Evolutionary conservation across 2,797 vertebrate species (phyloP).

Genomic region (Esox lucius): DNA sequence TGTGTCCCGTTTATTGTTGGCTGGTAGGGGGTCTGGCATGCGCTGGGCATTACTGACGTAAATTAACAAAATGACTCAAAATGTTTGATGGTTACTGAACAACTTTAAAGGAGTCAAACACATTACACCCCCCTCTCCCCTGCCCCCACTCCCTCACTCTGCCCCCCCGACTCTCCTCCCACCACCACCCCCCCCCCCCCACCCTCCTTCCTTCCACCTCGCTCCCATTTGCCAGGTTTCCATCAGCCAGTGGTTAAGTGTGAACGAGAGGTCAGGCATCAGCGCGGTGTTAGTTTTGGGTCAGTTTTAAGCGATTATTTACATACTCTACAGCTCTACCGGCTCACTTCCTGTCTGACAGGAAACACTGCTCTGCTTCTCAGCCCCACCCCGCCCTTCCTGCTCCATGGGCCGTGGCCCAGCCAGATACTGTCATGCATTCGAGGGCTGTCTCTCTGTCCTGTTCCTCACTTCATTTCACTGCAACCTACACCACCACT

Average conservation of each 20-base stretch:
- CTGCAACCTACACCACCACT: background rate
- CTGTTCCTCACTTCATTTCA: conserved; percentile 9
- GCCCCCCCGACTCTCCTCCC: too few relatives aligned
- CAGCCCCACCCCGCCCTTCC: conserved; percentile 70
- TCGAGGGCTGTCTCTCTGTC: background rate
- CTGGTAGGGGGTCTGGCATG: too few relatives aligned
- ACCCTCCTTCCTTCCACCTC: background rate
- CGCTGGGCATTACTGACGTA: too few relatives aligned
- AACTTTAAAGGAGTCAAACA: too few relatives aligned
- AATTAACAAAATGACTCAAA: too few relatives aligned
- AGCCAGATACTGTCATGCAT: background rate
- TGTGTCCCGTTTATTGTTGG: too few relatives aligned
- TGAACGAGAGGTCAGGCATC: conserved; percentile 31
- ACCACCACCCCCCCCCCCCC: background rate
- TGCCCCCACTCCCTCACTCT: too few relatives aligned
- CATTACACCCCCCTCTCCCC: too few relatives aligned
- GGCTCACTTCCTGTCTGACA: conserved; percentile 73
- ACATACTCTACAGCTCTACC: conserved; percentile 54
- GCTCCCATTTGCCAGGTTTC: background rate
- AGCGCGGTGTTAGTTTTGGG: conserved; percentile 53
- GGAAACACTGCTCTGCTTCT: conserved; percentile 62
- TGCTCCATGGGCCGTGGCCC: conserved; percentile 44
- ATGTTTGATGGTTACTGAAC: too few relatives aligned
- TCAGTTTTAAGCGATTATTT: conserved; percentile 53
- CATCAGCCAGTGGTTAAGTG: conserved; percentile 13